Percentiles rank a stretch among this genome's conserved stretches.
phyloP scores from a whole-genome alignment of 2,797 vertebrate species.

The Dendrocincla fuliginosa region DNA sequence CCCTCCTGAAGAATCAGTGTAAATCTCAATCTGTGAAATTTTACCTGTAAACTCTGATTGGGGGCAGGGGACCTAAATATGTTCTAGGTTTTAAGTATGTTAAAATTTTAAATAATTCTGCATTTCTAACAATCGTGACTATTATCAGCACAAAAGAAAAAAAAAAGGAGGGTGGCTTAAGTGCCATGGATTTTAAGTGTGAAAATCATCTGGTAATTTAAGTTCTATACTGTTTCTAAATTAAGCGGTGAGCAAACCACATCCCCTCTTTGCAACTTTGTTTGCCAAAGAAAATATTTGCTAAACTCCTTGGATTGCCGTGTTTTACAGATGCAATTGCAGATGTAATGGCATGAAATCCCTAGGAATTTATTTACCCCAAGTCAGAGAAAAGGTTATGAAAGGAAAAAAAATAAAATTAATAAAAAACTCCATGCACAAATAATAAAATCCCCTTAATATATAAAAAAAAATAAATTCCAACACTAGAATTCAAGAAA shows the following conservation, averaged over 20 bases:
- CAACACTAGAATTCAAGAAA: neutral
- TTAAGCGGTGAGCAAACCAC: neutral
- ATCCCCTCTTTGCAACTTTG: neutral
- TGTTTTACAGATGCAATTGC: neutral
- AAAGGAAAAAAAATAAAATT: neutral
- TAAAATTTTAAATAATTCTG: neutral
- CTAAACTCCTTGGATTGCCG: neutral
- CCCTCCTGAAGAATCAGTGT: neutral
- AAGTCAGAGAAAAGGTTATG: neutral
- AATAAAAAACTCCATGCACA: accelerated
- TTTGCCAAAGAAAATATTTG: slow-evolving; percentile 42
- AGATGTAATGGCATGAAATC: neutral
- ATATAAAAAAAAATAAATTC: neutral
- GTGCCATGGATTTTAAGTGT: neutral
- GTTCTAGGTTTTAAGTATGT: neutral
- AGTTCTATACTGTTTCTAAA: neutral
- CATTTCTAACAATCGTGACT: neutral
- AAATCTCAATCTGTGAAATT: neutral
- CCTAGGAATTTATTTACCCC: neutral
- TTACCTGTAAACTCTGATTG: neutral
- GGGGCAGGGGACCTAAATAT: neutral
- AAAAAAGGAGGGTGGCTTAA: neutral
- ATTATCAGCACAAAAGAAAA: neutral
- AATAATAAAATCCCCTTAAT: accelerated
- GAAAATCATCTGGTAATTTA: neutral